Conservation (phyloP, 2,888 invertebrate species). For the Ormyrus thymus region DNA sequence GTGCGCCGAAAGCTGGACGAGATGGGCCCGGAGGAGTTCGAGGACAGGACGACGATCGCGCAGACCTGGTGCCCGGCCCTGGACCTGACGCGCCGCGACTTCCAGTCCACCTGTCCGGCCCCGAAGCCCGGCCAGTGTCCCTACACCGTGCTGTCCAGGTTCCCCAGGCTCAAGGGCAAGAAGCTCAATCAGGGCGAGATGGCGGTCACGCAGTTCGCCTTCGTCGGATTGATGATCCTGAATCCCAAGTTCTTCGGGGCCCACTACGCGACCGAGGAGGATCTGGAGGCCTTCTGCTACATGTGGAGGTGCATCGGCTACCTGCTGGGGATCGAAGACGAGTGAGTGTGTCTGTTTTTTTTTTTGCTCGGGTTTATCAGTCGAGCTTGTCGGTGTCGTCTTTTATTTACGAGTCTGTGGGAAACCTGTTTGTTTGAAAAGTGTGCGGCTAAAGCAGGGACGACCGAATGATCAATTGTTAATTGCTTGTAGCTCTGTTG, state of each 20-base stretch:
- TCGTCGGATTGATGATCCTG: slow-evolving; percentile 75
- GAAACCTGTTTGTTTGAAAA: too few relatives aligned
- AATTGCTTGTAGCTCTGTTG: too few relatives aligned
- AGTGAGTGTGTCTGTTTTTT: slow-evolving; percentile 59
- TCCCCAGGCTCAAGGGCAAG: not conserved
- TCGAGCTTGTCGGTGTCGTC: too few relatives aligned
- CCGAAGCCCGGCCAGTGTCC: slow-evolving; percentile 62
- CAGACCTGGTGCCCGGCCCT: slow-evolving; percentile 60
- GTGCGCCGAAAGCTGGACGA: slow-evolving; percentile 66
- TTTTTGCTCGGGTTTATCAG: too few relatives aligned
- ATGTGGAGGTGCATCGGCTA: slow-evolving; percentile 77
- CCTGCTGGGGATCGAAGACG: slow-evolving; percentile 75
- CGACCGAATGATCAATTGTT: too few relatives aligned
- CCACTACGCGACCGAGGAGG: slow-evolving; percentile 70
- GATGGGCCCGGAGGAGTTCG: slow-evolving; percentile 58
- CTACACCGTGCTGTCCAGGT: slow-evolving; percentile 32
- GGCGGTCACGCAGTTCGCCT: slow-evolving; percentile 77
- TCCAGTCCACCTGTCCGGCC: slow-evolving; percentile 59
- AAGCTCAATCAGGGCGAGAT: slow-evolving; percentile 76
- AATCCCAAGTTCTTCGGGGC: slow-evolving; percentile 74
- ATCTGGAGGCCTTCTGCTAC: slow-evolving; percentile 77
- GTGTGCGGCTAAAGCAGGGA: too few relatives aligned
- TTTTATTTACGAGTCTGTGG: too few relatives aligned
- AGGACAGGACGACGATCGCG: slow-evolving; percentile 55
- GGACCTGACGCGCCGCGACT: slow-evolving; percentile 57